phyloP scores from a whole-genome alignment of 1,140 invertebrate species.

The Brachionus manjavacas region DNA sequence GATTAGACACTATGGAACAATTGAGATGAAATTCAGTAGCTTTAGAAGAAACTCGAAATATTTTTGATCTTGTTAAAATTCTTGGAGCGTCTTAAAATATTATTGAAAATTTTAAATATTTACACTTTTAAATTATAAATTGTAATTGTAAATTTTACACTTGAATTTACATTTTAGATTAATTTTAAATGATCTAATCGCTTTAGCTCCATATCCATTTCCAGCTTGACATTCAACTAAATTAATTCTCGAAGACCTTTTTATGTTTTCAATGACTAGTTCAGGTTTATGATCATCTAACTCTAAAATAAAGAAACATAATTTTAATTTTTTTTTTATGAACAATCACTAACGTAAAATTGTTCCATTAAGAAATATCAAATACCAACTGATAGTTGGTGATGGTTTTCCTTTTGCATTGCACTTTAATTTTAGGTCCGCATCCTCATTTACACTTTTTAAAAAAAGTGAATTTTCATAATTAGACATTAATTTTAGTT shows the following conservation, averaged over 20 bases:
- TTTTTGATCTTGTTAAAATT: not conserved
- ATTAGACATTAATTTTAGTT: not conserved
- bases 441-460: not conserved
- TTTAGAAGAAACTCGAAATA: not conserved
- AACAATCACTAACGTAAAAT: not conserved
- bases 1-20: slow-evolving; percentile 9
- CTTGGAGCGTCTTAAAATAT: slow-evolving; percentile 1
- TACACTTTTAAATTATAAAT: no score
- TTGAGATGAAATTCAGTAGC: not conserved
- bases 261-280: not conserved
- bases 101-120: not conserved
- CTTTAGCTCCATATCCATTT: slow-evolving; percentile 29
- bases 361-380: slow-evolving; percentile 13
- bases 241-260: not conserved
- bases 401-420: not conserved
- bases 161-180: slow-evolving; percentile 11
- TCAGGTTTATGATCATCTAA: not conserved
- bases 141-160: not conserved
- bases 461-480: slow-evolving; percentile 31
- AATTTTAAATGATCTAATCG: slow-evolving; percentile 27
- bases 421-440: not conserved
- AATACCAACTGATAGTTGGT: not conserved
- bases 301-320: not conserved
- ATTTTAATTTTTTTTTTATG: not conserved
- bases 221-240: slow-evolving; percentile 14